Evolutionary conservation across 2,888 invertebrate species (phyloP), one percentile per base, ranked within the genome.

Genomic region (Chaetogeoica ovagalla): DNA sequence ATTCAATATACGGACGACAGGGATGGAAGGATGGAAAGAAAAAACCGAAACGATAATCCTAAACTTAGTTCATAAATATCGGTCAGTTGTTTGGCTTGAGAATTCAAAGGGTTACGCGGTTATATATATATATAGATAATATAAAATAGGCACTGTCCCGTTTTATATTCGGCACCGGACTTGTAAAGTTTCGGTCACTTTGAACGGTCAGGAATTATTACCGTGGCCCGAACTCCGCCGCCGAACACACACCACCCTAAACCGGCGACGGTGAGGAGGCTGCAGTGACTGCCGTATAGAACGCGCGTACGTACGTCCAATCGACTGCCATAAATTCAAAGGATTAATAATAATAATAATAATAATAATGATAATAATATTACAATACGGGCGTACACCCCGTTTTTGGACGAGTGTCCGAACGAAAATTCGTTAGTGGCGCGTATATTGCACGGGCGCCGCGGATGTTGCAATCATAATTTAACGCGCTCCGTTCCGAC

Each of bases 131-230:
- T 4, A 30, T 30, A 30, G 30, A 30, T 30, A 30, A 30, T 4
- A 4, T 30, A 30, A 4, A 48, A 48, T 13, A 48, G 48, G 13
- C 11, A 48, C 48, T 3, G 60, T 23, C 30, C 30, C 74, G 66
- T 75, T 66, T 75, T 68, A 68, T 75, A 75, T 75, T 75, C 75
- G 57, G 15, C 55, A 75, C 75, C 75, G 43, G 66, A 59, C 75
- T 43, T 48, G 75, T 15, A 57, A 75, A 75, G 75, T 75, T 75
- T 66, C 30, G 73, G 66, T 75, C 75, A 30, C 66, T 66, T 19
- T 11, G 57, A 39, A 21, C 39, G 65, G 65, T 39, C 74, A 48
- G 66, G 75, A 75, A 68, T 75, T 75, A 66, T 52, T 70, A 55
- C 52, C 7, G 30, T 13, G 19, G 65, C 2, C 43, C 43, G 43